These are phyloP conservation scores for Marmota flaviventris DNA, from an alignment of 2,113 vertebrate genomes.

Conservation along the genomic window DNA sequence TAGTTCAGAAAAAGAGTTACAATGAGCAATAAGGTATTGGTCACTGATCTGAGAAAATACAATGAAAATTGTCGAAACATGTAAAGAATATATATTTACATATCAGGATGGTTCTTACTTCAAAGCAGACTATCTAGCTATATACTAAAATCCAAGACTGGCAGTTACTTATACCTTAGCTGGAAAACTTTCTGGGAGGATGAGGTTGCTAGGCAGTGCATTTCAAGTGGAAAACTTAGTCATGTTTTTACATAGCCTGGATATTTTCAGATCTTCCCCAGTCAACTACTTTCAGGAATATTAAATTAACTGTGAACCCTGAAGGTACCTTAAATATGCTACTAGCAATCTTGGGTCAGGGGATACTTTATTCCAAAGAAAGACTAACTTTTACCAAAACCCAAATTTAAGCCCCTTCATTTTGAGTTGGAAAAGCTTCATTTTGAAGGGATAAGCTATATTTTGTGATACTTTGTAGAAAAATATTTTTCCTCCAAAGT, in stretches of 20 bases:
- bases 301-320: not conserved
- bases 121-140: not conserved
- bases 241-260: not conserved
- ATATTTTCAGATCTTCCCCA: not conserved
- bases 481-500: not conserved
- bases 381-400: not conserved
- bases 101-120: constrained; percentile 10
- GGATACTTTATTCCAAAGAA: not conserved
- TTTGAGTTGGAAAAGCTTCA: not conserved
- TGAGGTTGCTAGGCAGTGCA: not conserved
- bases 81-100: constrained; percentile 22
- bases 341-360: not conserved
- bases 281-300: not conserved
- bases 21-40: not conserved
- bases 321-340: not conserved
- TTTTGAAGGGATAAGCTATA: constrained; percentile 37
- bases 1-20: constrained; percentile 8
- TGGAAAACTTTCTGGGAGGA: not conserved
- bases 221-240: not conserved
- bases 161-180: not conserved
- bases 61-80: constrained; percentile 33
- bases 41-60: constrained; percentile 22
- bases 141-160: not conserved
- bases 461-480: not conserved
- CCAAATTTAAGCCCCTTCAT: not conserved